Base-by-base conservation (phyloP, 2,888 invertebrate genomes). In the Gasteruption jaculator region DNA sequence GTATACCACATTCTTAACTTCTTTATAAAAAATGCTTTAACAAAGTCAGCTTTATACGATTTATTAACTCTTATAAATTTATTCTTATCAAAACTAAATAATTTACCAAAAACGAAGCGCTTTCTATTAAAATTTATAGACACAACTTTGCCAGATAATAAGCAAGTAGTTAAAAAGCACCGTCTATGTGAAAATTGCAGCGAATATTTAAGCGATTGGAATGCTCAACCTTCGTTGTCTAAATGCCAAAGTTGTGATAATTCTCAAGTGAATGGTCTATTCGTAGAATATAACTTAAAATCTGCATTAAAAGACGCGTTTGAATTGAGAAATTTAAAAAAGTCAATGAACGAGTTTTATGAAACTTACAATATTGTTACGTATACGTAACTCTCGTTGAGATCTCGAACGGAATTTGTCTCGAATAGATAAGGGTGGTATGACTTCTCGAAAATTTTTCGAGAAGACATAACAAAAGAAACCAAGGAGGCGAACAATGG, bases 101-200 rank as follows among this genome's bases (percentile, higher is more conserved):
- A 42, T 37, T 18, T 48, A 11, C 41, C 35, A 8, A 37, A 24
- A 38, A 41, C 14, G 15, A 34, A 26, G 15, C 24, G 45, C 33
- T 7, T 5, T 11, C 37, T 48, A 7, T 24, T 34, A 5, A 40
- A 43, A 43, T 27, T 45, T 15, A 21, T 45, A 36, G 32, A 27
- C 26, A 7, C 22, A 22, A 18, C 41, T 2, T 19, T 43, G 12
- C 45, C 48, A 3, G 11, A 22, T 1, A 14, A 34, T 16, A 14
- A 15, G 4, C 11, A 39, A 1, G 14, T 34, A 7, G 24, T 45
- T 10, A 38, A 18, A 20, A 45, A 32, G 31, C 41, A 45, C 14
- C 18, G 24, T 38, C n/a, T 48, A n/a, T 48, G 48, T 34, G 32
- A 45, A 18, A 10, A 24, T 11, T 45, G 45, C 27, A 18, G 19